These are phyloP conservation scores for Plutomurus gul DNA, from an alignment of 1,140 invertebrate genomes.

Conservation along the genomic window DNA sequence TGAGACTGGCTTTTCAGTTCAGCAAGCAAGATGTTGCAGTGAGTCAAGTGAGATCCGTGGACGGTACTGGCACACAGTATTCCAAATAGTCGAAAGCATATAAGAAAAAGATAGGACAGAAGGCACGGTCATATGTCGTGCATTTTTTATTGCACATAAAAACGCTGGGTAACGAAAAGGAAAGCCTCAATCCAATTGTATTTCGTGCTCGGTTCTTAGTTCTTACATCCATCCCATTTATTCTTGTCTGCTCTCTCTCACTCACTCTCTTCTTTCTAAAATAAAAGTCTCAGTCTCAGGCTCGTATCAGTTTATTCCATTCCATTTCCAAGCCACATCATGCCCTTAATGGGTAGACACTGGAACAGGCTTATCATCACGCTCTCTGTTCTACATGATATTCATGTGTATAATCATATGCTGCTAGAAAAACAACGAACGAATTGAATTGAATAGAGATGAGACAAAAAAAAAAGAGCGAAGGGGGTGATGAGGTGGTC, in stretches of 20 bases:
- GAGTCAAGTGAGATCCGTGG: no score
- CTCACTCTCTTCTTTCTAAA: background rate
- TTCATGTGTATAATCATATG: constrained; percentile 24
- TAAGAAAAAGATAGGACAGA: no score
- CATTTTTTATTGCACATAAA: background rate
- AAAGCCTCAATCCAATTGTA: constrained; percentile 10
- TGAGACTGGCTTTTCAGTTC: background rate
- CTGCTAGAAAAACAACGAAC: no score
- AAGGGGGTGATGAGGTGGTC: background rate
- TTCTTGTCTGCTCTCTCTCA: background rate
- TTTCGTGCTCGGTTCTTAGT: background rate
- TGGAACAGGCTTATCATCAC: constrained; percentile 2
- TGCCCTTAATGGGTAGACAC: constrained; percentile 12
- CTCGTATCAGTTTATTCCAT: constrained; percentile 9
- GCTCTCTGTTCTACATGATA: background rate
- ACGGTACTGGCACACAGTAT: no score
- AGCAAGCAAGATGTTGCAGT: no score
- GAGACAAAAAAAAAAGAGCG: background rate
- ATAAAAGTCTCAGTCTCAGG: background rate
- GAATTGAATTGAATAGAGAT: background rate
- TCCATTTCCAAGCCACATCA: constrained; percentile 17
- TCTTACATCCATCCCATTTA: constrained; percentile 14
- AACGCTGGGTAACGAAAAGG: background rate
- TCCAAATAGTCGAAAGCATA: no score
- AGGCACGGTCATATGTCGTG: background rate